Evolutionary conservation across 2,888 invertebrate genomes (phyloP).

Genomic region (Dione juno): DNA sequence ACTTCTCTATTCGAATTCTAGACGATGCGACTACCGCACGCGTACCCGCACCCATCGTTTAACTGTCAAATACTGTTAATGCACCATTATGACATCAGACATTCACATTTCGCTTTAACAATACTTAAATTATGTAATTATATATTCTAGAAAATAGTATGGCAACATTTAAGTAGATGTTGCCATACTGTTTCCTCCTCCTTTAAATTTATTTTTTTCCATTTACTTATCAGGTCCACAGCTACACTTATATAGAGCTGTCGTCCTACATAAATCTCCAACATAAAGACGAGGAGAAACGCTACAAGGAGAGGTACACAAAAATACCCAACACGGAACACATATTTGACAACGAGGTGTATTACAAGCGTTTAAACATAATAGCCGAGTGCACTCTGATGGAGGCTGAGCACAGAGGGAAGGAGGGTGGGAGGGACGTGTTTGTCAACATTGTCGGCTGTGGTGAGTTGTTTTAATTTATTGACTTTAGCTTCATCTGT

Average conservation of each 20-base stretch:
- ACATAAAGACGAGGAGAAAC: slow-evolving; percentile 49
- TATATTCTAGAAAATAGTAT: too few species aligned
- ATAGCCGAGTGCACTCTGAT: slow-evolving; percentile 83
- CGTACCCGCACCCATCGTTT: too few species aligned
- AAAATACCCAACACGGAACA: slow-evolving; percentile 42
- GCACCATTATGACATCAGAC: too few species aligned
- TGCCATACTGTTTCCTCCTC: too few species aligned
- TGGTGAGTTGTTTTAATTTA: slow-evolving; percentile 62
- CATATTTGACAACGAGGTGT: slow-evolving; percentile 58
- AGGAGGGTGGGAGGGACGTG: slow-evolving; percentile 71
- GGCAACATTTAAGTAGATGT: too few species aligned
- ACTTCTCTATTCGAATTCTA: too few species aligned
- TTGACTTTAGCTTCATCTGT: too few species aligned
- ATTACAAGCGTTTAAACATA: slow-evolving; percentile 72
- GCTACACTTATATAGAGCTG: slow-evolving; percentile 53
- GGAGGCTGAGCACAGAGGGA: slow-evolving; percentile 83
- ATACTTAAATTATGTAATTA: too few species aligned
- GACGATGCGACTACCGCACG: too few species aligned
- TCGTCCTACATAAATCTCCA: slow-evolving; percentile 49
- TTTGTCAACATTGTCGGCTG: slow-evolving; percentile 86
- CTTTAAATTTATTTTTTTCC: too few species aligned
- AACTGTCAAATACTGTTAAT: too few species aligned
- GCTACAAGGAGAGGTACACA: slow-evolving; percentile 53
- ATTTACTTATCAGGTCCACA: slow-evolving; percentile 52
- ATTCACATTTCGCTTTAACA: too few species aligned